Evolutionary conservation across 2,113 vertebrate species (phyloP).

Genomic region (Gymnobelideus leadbeateri): DNA sequence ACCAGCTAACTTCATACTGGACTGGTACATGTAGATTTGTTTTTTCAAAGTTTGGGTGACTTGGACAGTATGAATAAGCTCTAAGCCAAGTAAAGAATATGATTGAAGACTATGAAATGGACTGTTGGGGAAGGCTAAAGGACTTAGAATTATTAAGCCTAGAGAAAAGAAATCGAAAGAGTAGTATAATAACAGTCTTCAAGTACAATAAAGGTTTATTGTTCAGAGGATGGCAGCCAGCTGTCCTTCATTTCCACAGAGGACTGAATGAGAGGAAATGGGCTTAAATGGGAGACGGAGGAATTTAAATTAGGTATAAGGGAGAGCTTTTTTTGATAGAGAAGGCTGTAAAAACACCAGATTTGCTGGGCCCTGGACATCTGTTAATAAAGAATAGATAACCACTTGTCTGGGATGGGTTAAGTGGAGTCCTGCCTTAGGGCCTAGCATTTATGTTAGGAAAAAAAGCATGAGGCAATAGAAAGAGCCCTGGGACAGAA

Average conservation of each 20-base stretch:
- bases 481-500: not conserved
- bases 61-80: not conserved
- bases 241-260: not conserved
- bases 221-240: not conserved
- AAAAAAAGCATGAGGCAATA: not conserved
- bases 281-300: not conserved
- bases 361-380: not conserved
- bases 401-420: not conserved
- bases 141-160: not conserved
- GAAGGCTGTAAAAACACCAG: not conserved
- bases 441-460: not conserved
- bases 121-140: not conserved
- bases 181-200: not conserved
- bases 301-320: not conserved
- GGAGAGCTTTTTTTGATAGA: not conserved
- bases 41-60: not conserved
- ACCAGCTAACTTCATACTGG: not conserved
- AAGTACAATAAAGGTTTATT: not conserved
- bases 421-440: not conserved
- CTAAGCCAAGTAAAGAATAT: not conserved
- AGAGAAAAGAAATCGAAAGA: not conserved
- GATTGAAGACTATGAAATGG: not conserved
- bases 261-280: not conserved
- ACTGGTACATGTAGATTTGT: not conserved
- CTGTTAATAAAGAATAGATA: not conserved